Percentiles rank a stretch among this genome's conserved stretches.
Conservation (phyloP, 2,888 invertebrate species). For the Lamellibrachia columna region DNA sequence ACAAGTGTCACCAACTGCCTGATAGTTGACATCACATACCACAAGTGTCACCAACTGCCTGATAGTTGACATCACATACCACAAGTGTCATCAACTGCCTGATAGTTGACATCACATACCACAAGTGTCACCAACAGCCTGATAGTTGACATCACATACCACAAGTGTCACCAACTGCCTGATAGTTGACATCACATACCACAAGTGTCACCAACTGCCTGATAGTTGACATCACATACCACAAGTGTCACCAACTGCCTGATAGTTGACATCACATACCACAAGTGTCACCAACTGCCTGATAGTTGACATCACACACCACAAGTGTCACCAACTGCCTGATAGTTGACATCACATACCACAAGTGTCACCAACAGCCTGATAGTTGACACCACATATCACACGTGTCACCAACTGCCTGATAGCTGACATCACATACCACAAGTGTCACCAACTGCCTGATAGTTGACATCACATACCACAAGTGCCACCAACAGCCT, state of each 20-base stretch:
- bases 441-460: not conserved
- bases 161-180: no score
- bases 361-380: no score
- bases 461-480: constrained; percentile 20
- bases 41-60: not conserved
- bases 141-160: not conserved
- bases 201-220: no score
- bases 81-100: no score
- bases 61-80: not conserved
- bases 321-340: not conserved
- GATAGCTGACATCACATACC: no score
- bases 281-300: constrained; percentile 19
- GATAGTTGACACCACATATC: not conserved
- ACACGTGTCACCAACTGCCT: not conserved
- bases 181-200: not conserved
- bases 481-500: not conserved
- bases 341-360: no score
- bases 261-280: not conserved
- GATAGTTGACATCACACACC: not conserved
- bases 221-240: not conserved
- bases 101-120: not conserved
- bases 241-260: no score
- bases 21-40: not conserved
- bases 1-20: no score
- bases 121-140: no score